Conservation (phyloP, 2,888 invertebrate species). For the Melieria crassipennis region DNA sequence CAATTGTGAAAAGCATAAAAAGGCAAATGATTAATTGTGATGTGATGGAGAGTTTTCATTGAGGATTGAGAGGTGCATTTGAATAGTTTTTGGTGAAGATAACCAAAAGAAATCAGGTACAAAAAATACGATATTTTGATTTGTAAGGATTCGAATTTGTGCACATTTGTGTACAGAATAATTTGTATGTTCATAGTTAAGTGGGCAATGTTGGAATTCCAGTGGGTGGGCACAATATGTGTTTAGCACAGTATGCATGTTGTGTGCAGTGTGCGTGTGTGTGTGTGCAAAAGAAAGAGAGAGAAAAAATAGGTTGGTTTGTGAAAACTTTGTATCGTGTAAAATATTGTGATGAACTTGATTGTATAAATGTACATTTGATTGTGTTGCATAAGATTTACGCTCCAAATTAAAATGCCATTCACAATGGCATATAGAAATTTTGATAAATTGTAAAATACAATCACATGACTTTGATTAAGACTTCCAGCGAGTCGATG, state of each 20-base stretch:
- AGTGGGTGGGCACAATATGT: not conserved
- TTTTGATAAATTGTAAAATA: too few relatives aligned
- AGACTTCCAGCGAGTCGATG: too few relatives aligned
- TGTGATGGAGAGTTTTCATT: not conserved
- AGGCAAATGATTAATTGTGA: not conserved
- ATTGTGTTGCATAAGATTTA: too few relatives aligned
- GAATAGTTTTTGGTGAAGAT: not conserved
- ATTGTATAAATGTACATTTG: not conserved
- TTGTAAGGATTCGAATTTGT: not conserved
- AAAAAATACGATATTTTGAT: constrained; percentile 43
- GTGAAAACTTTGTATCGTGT: constrained; percentile 33
- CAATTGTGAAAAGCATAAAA: constrained; percentile 7
- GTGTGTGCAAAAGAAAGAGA: constrained; percentile 34
- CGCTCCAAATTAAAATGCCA: too few relatives aligned
- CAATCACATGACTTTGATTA: too few relatives aligned
- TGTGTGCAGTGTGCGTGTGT: constrained; percentile 10
- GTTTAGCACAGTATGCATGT: not conserved
- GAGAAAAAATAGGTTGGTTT: constrained; percentile 43
- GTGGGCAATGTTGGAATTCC: not conserved
- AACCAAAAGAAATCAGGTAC: not conserved
- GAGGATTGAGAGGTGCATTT: constrained; percentile 2
- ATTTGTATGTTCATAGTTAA: constrained; percentile 17
- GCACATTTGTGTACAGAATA: constrained; percentile 13
- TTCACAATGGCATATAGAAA: too few relatives aligned
- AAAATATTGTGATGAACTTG: constrained; percentile 16